Evolutionary conservation across 2,888 invertebrate species (phyloP).

Genomic region (Rhodophaea formosa): DNA sequence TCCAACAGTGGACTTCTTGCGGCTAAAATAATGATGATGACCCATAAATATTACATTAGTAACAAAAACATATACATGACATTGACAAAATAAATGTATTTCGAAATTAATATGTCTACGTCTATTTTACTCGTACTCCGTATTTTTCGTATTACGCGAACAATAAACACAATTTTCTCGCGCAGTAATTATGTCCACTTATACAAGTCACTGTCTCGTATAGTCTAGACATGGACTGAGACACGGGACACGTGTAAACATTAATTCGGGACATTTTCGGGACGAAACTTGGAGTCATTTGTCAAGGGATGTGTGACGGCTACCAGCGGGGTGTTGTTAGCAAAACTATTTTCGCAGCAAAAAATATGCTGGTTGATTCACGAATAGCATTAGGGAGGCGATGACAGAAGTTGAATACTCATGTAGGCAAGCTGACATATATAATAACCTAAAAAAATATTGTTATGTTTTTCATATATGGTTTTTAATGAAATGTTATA

Average conservation of each 20-base stretch:
- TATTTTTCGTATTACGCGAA: background rate
- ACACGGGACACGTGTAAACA: constrained; percentile 14
- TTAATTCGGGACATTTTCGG: constrained; percentile 14
- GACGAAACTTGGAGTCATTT: constrained; percentile 12
- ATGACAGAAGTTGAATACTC: too few relatives aligned
- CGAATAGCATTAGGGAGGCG: background rate
- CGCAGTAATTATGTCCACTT: background rate
- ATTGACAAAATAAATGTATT: too few relatives aligned
- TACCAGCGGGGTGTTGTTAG: background rate
- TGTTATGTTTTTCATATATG: too few relatives aligned
- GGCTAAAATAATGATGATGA: too few relatives aligned
- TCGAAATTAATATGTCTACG: too few relatives aligned
- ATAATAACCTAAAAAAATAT: too few relatives aligned
- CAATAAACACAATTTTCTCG: background rate
- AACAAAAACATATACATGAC: too few relatives aligned
- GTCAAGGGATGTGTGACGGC: constrained; percentile 12
- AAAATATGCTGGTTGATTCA: background rate
- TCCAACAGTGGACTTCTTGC: too few relatives aligned
- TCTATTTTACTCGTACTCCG: background rate
- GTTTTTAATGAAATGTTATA: too few relatives aligned
- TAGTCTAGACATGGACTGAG: constrained; percentile 12
- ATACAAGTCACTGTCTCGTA: background rate
- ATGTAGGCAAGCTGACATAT: too few relatives aligned
- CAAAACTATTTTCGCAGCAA: constrained; percentile 3
- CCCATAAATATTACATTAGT: too few relatives aligned